Base-by-base conservation (phyloP, 2,113 vertebrate species). In the Rousettus leschenaultii region DNA sequence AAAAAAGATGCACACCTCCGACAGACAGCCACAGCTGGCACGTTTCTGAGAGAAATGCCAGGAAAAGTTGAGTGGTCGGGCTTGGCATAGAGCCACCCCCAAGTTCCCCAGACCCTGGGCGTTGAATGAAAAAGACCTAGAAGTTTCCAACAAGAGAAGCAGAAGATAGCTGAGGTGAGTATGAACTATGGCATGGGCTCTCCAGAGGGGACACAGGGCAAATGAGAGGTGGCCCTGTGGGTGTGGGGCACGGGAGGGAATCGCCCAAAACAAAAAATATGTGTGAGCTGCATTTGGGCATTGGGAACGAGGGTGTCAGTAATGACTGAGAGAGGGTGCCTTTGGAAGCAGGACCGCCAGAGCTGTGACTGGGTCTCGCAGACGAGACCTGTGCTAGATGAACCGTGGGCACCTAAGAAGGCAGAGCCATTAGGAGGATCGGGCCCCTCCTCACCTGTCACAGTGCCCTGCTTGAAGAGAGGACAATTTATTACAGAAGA, bases 191-290 rank as follows among this genome's bases (percentile, higher is more conserved):
- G 7, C 15, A 6, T 5, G 26, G 21, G 24, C n/a, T 53, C 30
- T 71, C 38, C 16, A 51, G 8, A 9, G 12, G 48, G 15, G 15
- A 48, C 38, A 2, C 8, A 18, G 24, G 24, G 30, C 11, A 48
- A 30, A n/a, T 12, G n/a, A 75, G 91, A 66, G 24, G 66, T 61
- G 28, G 40, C 61, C 38, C 21, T 53, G 33, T 35, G 55, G 70
- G 84, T 40, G 24, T 19, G 77, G 26, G 26, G 3, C 1, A 3
- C 0, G 0, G 11, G 26, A 40, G 13, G 21, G n/a, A 12, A 43
- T 65, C 30, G 40, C 12, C 2, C 9, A 84, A 11, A 19, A 15
- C 0, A 8, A 21, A 73, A 80, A 82, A 12, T 55, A 66, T 38
- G 33, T 35, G 51, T 16, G 22, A 45, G 33, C 14, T 55, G 1